Base-by-base conservation (phyloP, 2,888 invertebrate species). In the Dolomedes plantarius region DNA sequence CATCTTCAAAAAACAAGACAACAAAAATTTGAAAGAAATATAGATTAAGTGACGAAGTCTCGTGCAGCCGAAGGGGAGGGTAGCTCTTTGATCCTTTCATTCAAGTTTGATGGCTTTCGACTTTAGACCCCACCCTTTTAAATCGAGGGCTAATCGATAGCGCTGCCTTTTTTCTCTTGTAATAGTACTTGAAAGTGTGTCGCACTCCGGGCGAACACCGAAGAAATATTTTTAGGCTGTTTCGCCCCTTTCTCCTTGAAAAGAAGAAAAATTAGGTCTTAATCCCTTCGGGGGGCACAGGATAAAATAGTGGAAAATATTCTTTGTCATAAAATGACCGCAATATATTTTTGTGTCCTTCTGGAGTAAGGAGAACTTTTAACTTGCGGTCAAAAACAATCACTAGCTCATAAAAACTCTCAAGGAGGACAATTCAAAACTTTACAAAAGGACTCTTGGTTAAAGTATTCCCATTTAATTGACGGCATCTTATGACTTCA, bases 121-220 rank as follows among this genome's bases (percentile, higher is more conserved):
- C 62, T 56, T 19, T 39, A 56, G 62, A 62, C 81, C 75, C 81
- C 81, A 75, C 81, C 81, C 81, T 64, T 75, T 64, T 68, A 75
- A 81, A 81, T 81, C 75, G 69, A 75, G 75, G 68, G 75, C 41
- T 68, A 81, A 81, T 81, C 81, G 75, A 81, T 81, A 81, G 19
- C 19, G 23, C n/a, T 62, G 50, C 27, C 71, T 62, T 46, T 68
- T 46, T 39, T 62, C 9, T 32, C 29, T 7, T 67, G 73, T 73
- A 80, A 73, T 65, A 80, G 31, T 73, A 50, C 65, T 80, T 73
- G 50, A 65, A 80, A 80, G 72, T 73, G 73, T 32, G 64, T 78
- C 62, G 64, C 11, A 29, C 64, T 41, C n/a, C n/a, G 39, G 28
- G 29, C 69, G 56, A 31, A 67, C 56, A 50, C 56, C 68, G n/a